A percentile compares a stretch with the other conserved stretches of the same genome.
Evolutionary conservation across 2,888 invertebrate genomes (phyloP).

Genomic region (Mimachlamys varia): DNA sequence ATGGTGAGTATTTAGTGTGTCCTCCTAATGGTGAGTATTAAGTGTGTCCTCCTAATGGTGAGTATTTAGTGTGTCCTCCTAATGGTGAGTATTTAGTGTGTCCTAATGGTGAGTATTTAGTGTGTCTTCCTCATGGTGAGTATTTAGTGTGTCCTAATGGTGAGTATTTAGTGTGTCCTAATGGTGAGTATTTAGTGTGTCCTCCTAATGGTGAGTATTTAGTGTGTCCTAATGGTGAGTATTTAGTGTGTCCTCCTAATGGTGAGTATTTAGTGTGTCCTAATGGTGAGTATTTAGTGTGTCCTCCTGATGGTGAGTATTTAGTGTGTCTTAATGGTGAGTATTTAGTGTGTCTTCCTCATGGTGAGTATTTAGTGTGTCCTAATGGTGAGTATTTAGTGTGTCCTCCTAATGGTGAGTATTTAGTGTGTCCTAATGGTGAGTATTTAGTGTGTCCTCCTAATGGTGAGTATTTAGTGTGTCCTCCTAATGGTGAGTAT

Average conservation of each 20-base stretch:
- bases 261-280: not conserved
- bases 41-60: slow-evolving; percentile 3
- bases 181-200: not conserved
- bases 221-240: slow-evolving; percentile 13
- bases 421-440: not conserved
- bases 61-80: not conserved
- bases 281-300: not conserved
- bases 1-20: not conserved
- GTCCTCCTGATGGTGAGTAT: not conserved
- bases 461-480: not conserved
- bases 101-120: not conserved
- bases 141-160: not conserved
- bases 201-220: not conserved
- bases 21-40: not conserved
- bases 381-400: not conserved
- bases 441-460: not conserved
- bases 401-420: slow-evolving; percentile 14
- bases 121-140: slow-evolving; percentile 9
- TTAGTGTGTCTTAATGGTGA: not conserved
- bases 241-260: not conserved
- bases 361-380: not conserved
- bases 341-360: not conserved
- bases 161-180: not conserved
- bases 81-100: not conserved
- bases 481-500: slow-evolving; percentile 8